These are phyloP conservation scores for Macquaria ambigua DNA, from an alignment of 2,113 vertebrate genomes.

Conservation along the genomic window DNA sequence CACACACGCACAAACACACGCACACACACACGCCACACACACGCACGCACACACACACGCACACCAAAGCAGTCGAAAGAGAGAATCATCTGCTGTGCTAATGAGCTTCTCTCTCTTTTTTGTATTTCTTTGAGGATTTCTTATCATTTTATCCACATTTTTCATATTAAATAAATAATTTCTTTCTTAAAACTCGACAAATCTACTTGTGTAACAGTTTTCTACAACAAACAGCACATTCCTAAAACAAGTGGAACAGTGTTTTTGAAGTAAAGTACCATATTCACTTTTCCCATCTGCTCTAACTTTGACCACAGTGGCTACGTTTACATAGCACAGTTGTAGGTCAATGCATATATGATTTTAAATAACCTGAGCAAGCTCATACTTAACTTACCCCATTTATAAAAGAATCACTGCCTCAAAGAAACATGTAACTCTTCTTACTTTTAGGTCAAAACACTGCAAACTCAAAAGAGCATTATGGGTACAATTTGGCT, in stretches of 20 bases:
- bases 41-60: slow-evolving; percentile 9
- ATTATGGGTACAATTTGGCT: background rate
- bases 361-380: background rate
- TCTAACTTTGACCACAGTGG: background rate
- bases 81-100: background rate
- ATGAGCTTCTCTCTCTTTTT: background rate
- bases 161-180: background rate
- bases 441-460: background rate
- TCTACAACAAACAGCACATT: background rate
- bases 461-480: background rate
- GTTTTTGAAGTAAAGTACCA: background rate
- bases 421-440: background rate
- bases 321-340: background rate
- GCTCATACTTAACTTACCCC: background rate
- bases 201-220: background rate
- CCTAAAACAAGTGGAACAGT: background rate
- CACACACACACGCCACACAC: slow-evolving; percentile 6
- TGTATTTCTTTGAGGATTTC: background rate
- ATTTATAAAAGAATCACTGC: background rate
- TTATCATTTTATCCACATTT: no score
- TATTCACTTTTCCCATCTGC: background rate
- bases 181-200: background rate
- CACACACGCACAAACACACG: slow-evolving; percentile 39
- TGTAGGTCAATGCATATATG: background rate
- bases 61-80: background rate